phyloP scores from a whole-genome alignment of 2,113 vertebrate species.

The Naja naja region DNA sequence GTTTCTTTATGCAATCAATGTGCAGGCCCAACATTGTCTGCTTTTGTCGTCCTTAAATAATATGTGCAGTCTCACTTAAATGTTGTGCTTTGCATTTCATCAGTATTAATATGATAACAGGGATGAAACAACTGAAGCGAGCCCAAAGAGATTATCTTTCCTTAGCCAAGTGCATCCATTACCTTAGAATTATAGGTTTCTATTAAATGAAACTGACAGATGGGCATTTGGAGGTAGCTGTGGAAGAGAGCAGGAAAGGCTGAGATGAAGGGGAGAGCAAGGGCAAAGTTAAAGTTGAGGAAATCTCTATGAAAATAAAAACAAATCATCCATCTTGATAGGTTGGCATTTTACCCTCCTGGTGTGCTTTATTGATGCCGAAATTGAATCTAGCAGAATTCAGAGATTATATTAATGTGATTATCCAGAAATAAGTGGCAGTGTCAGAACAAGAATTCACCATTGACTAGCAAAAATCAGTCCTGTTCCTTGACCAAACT shows the following conservation, averaged over 20 bases:
- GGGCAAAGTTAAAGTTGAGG: conserved; percentile 75
- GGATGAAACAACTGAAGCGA: conserved; percentile 62
- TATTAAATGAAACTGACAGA: conserved; percentile 60
- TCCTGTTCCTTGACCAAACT: conserved; percentile 6
- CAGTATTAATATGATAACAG: conserved; percentile 68
- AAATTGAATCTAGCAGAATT: conserved; percentile 66
- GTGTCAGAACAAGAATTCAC: neutral
- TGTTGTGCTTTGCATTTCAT: conserved; percentile 59
- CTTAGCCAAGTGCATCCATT: conserved; percentile 56
- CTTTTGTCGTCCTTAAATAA: conserved; percentile 53
- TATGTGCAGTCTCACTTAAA: conserved; percentile 52
- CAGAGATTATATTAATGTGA: neutral
- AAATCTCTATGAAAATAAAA: conserved; percentile 77
- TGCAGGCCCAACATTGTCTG: conserved; percentile 48
- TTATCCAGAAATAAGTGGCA: conserved; percentile 23
- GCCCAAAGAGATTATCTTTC: conserved; percentile 60
- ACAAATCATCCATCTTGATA: conserved; percentile 71
- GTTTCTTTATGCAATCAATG: conserved; percentile 6
- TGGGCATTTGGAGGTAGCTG: conserved; percentile 59
- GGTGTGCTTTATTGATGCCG: conserved; percentile 69
- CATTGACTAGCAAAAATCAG: conserved; percentile 27
- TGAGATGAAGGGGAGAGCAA: conserved; percentile 37
- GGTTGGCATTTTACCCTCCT: conserved; percentile 66
- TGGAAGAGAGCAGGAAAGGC: conserved; percentile 37
- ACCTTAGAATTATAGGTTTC: conserved; percentile 66